Conservation (phyloP, 2,888 invertebrate species). For the Polydesmus complanatus region DNA sequence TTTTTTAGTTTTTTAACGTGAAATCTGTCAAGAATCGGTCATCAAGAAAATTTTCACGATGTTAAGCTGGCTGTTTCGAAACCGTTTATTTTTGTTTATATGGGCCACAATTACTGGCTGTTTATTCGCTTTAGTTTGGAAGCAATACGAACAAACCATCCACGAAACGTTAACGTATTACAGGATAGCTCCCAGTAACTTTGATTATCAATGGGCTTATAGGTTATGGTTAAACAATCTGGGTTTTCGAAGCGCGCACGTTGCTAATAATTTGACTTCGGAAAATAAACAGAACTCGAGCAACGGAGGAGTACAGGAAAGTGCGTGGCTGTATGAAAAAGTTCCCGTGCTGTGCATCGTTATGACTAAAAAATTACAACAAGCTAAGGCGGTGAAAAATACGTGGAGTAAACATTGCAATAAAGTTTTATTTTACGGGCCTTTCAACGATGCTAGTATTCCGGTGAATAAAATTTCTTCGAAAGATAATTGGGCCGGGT, state of each 20-base stretch:
- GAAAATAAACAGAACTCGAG: neutral
- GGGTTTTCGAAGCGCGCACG: constrained; percentile 14
- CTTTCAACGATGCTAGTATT: constrained; percentile 21
- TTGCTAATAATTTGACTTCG: constrained; percentile 6
- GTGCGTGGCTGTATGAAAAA: constrained; percentile 18
- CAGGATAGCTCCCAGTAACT: constrained; percentile 15
- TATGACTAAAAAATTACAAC: constrained; percentile 20
- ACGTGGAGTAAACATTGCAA: constrained; percentile 25
- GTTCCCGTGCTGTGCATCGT: constrained; percentile 22
- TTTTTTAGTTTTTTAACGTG: too few species aligned
- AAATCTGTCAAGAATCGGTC: too few species aligned
- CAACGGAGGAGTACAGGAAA: constrained; percentile 14
- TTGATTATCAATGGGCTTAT: constrained; percentile 18
- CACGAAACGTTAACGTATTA: constrained; percentile 19
- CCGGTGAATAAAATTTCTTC: constrained; percentile 22
- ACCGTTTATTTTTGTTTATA: constrained; percentile 18
- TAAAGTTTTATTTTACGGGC: constrained; percentile 21
- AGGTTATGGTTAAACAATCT: constrained; percentile 20
- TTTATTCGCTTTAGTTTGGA: constrained; percentile 23
- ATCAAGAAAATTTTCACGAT: constrained; percentile 3
- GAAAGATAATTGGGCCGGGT: constrained; percentile 19
- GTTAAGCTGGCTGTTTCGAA: constrained; percentile 15
- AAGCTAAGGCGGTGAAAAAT: constrained; percentile 21
- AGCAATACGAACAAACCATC: constrained; percentile 23
- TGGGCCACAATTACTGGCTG: constrained; percentile 23